phyloP scores from a whole-genome alignment of 2,797 vertebrate genomes.

The Varecia variegata region DNA sequence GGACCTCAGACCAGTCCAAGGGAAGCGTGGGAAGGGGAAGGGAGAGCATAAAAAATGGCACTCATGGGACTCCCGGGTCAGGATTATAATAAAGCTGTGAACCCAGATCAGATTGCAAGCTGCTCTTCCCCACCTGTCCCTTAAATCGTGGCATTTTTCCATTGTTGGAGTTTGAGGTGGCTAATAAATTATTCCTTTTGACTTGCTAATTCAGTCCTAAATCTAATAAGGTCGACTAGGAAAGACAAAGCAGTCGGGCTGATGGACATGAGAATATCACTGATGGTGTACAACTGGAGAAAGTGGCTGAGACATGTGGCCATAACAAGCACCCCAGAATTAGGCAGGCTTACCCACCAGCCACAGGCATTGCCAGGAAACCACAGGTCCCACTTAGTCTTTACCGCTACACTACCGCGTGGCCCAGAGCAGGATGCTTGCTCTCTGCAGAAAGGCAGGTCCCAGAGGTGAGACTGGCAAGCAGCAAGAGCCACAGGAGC shows the following conservation, averaged over 20 bases:
- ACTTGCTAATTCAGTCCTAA: conserved; percentile 20
- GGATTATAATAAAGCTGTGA: neutral
- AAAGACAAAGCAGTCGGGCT: neutral
- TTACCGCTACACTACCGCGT: neutral
- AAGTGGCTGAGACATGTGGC: neutral
- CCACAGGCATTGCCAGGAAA: neutral
- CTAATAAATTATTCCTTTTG: neutral
- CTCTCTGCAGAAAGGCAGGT: neutral
- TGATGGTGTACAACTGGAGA: neutral
- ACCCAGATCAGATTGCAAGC: neutral
- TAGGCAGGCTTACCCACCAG: neutral
- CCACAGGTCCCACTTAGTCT: neutral
- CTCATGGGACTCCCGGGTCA: neutral
- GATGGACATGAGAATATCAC: neutral
- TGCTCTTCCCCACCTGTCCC: conserved; percentile 6
- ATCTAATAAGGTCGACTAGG: neutral
- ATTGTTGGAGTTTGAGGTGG: neutral
- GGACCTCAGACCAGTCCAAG: neutral
- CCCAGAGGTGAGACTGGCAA: neutral
- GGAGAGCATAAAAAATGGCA: neutral
- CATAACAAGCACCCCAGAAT: neutral
- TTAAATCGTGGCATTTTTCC: conserved; percentile 40
- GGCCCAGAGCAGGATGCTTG: neutral
- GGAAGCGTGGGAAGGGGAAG: neutral
- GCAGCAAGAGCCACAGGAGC: neutral